Evolutionary conservation across 2,797 vertebrate species (phyloP), one percentile per base, ranked within the genome.

Genomic region (Okamejei kenojei): DNA sequence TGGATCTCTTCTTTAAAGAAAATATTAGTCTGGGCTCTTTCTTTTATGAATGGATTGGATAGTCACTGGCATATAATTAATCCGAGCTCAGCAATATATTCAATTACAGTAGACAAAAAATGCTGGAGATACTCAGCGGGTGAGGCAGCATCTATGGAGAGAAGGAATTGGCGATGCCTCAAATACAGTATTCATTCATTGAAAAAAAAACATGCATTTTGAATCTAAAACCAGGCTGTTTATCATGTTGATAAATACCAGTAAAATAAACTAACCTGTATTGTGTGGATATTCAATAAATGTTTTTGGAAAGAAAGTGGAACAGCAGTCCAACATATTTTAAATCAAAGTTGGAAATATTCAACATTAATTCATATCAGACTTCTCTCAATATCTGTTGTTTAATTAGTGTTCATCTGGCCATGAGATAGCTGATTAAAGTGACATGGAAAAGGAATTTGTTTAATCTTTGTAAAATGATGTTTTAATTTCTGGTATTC

Each of bases 1-100:
- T 96, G 97, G 96, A 97, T 98, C 97, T 97, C 96, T 96, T 95
- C 96, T 17, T 92, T 92, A 45, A 76, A 92, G 65, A 74, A 74
- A 92, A 74, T 10, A 54, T 65, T 45, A 76, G 71, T 92, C 38
- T 74, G 38, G 96, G 96, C 96, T 96, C 95, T 96, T 96, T 96
- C 96, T 96, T 95, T 96, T 96, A 96, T 95, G 96, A 96, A 96
- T 95, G 96, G 11, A 71, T 91, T 29, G 38, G 26, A 74, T 21
- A 63, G 73, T 29, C 21, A 76, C 23, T 74, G 26, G 71, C 19
- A 54, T 45, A 15, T 38, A 92, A 92, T n/a, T 65, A 88, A 68
- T n/a, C 13, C 7, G 9, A 45, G 32, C 23, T 74, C 38, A 76
- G 71, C 71, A 73, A 38, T 74, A 92, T 76, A 76, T 73, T 45